A percentile compares a stretch with the other conserved stretches of the same genome.
Evolutionary conservation across 2,797 vertebrate species (phyloP).

Genomic region (Rhinophrynus dorsalis): DNA sequence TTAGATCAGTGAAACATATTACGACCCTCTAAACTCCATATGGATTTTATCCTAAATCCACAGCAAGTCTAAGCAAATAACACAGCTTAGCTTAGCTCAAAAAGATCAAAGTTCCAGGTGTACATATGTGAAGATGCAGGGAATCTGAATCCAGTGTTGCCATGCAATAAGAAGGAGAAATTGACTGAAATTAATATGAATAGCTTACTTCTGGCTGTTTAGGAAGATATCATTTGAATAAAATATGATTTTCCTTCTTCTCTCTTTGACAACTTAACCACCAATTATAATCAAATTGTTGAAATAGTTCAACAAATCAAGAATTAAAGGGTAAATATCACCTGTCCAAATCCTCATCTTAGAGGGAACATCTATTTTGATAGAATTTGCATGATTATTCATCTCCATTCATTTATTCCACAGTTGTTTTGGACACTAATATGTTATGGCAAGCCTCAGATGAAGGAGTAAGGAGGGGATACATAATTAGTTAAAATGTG

Average conservation of each 20-base stretch:
- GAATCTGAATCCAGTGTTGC: slow-evolving; percentile 13
- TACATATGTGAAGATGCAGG: slow-evolving; percentile 27
- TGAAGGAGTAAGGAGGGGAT: too few relatives aligned
- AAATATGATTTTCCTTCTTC: background rate
- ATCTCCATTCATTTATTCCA: too few relatives aligned
- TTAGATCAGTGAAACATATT: slow-evolving; percentile 50
- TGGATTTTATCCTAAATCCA: slow-evolving; percentile 43
- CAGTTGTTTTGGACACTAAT: too few relatives aligned
- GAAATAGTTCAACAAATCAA: too few relatives aligned
- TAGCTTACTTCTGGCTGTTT: background rate
- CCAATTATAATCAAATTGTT: background rate
- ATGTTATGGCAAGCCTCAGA: too few relatives aligned
- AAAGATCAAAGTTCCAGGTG: slow-evolving; percentile 48
- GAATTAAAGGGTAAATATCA: too few relatives aligned
- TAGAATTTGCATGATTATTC: too few relatives aligned
- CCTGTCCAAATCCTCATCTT: too few relatives aligned
- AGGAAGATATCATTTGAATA: background rate
- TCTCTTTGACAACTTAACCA: background rate
- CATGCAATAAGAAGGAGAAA: background rate
- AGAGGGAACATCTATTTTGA: too few relatives aligned
- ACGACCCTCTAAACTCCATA: slow-evolving; percentile 45
- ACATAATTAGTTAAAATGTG: too few relatives aligned
- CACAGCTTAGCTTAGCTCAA: slow-evolving; percentile 29
- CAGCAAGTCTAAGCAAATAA: slow-evolving; percentile 35
- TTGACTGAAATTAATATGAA: slow-evolving; percentile 4